Conservation (phyloP, 2,113 vertebrate genomes). For the Cynocephalus volans region DNA sequence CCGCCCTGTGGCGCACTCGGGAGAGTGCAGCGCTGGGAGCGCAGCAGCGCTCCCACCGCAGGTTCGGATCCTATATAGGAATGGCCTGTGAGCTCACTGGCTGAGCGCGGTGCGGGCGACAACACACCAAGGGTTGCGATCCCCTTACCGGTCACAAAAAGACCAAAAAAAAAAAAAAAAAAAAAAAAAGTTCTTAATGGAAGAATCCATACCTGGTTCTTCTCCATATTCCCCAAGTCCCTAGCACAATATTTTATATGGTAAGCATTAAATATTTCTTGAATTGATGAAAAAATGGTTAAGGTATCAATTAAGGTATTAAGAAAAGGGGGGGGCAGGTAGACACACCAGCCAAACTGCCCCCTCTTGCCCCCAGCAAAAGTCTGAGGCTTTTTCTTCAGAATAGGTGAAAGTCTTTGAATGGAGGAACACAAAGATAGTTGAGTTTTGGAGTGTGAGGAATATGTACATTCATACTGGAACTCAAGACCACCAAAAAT, state of each 20-base stretch:
- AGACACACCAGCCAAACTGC: background rate
- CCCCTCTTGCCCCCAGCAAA: background rate
- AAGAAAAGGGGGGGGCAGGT: background rate
- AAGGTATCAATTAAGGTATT: background rate
- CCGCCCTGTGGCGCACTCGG: too few species aligned
- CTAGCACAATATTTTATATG: background rate
- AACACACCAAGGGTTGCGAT: too few species aligned
- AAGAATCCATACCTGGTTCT: background rate
- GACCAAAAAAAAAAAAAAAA: too few species aligned
- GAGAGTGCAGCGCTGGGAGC: too few species aligned
- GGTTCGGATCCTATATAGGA: too few species aligned
- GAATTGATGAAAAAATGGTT: background rate
- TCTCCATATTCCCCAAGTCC: conserved; percentile 8
- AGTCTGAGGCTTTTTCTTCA: conserved; percentile 14
- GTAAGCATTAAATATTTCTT: conserved; percentile 51
- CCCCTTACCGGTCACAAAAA: too few species aligned
- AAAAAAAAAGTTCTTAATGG: too few species aligned
- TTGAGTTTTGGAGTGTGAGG: background rate
- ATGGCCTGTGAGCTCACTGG: too few species aligned
- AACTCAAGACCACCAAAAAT: background rate
- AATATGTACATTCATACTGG: background rate
- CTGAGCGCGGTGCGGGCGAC: too few species aligned
- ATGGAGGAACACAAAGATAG: background rate
- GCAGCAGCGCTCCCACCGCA: too few species aligned
- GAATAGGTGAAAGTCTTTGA: conserved; percentile 27